Evolutionary conservation across 2,888 invertebrate genomes (phyloP).

Genomic region (Mythimna vitellina): DNA sequence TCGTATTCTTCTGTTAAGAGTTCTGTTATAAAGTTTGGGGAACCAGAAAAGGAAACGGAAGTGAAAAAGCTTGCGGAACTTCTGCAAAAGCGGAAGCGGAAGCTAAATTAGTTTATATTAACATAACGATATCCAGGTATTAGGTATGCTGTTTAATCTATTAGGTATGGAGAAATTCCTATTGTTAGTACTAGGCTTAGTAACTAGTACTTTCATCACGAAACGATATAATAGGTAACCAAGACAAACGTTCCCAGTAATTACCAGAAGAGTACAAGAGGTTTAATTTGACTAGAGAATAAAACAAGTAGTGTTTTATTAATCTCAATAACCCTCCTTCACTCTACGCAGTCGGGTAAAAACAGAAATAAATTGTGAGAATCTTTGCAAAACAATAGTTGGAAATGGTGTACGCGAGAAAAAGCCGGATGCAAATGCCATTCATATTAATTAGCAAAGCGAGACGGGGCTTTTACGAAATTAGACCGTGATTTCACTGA

Average conservation of each 20-base stretch:
- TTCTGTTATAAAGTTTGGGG: too few relatives aligned
- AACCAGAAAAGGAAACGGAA: too few relatives aligned
- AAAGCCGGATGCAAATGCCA: constrained; percentile 91
- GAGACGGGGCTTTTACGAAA: constrained; percentile 91
- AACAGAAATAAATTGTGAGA: constrained; percentile 89
- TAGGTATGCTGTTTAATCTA: neutral
- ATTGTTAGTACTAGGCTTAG: neutral
- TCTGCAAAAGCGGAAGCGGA: too few relatives aligned
- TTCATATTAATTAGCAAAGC: constrained; percentile 91
- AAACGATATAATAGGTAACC: neutral
- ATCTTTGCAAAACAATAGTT: constrained; percentile 91
- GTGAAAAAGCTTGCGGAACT: too few relatives aligned
- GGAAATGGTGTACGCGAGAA: constrained; percentile 89
- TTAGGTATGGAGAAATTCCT: too few relatives aligned
- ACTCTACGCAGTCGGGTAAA: constrained; percentile 83
- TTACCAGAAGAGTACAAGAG: constrained; percentile 73
- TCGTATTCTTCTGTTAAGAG: too few relatives aligned
- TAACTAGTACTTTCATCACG: too few relatives aligned
- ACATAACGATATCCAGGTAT: neutral
- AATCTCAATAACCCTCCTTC: constrained; percentile 83
- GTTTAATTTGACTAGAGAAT: constrained; percentile 79
- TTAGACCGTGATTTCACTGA: constrained; percentile 90
- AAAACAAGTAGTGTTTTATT: constrained; percentile 82
- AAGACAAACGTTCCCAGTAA: constrained; percentile 59
- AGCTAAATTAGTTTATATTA: neutral